Conservation (phyloP, 1,140 invertebrate species). For the Onthophagus taurus region DNA sequence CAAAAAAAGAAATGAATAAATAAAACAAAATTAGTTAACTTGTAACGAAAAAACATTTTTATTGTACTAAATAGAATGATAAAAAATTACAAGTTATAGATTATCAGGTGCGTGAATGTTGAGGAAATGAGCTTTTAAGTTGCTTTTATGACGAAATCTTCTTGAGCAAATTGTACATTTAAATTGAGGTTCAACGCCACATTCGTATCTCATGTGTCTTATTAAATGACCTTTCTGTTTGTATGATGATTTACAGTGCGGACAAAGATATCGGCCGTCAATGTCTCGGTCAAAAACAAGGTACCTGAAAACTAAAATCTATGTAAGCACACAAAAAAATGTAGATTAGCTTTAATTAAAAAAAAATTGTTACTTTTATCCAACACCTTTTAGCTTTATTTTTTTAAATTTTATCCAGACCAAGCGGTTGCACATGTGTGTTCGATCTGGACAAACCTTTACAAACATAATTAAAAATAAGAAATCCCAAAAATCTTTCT, state of each 20-base stretch:
- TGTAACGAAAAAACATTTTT: too few species aligned
- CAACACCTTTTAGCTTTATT: too few species aligned
- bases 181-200: conserved; percentile 45
- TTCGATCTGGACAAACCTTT: neutral
- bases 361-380: too few species aligned
- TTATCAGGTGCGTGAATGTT: too few species aligned
- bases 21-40: too few species aligned
- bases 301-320: conserved; percentile 12
- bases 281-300: neutral
- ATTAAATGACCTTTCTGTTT: conserved; percentile 41
- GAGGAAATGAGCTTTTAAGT: conserved; percentile 35
- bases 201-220: conserved; percentile 47
- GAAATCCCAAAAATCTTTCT: neutral
- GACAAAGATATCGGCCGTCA: conserved; percentile 31
- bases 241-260: conserved; percentile 43
- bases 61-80: too few species aligned
- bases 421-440: neutral
- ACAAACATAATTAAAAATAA: conserved; percentile 4
- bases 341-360: too few species aligned
- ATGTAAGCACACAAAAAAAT: too few species aligned
- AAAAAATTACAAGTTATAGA: too few species aligned
- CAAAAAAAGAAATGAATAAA: too few species aligned
- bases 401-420: too few species aligned
- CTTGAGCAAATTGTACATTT: conserved; percentile 42
- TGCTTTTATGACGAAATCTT: conserved; percentile 40